Conservation (phyloP, 2,888 invertebrate genomes). For the Melanophora roralis region DNA sequence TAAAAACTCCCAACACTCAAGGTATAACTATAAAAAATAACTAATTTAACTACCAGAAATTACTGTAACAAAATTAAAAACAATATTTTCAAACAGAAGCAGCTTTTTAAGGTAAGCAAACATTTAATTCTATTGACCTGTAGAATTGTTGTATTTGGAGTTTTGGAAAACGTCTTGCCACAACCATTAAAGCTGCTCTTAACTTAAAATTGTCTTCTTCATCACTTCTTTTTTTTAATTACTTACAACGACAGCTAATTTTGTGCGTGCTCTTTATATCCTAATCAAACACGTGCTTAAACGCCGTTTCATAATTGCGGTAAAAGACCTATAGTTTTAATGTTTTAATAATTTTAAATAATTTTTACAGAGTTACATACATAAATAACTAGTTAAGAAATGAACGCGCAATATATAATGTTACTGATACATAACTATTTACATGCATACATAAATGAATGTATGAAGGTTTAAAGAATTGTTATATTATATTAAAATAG, state of each 20-base stretch:
- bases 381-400: slow-evolving; percentile 15
- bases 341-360: slow-evolving; percentile 28
- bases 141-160: background rate
- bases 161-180: background rate
- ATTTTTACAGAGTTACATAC: slow-evolving; percentile 27
- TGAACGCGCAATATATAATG: slow-evolving; percentile 29
- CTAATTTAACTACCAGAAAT: background rate
- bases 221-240: background rate
- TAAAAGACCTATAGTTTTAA: slow-evolving; percentile 39
- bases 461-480: slow-evolving; percentile 26
- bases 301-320: background rate
- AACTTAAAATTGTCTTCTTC: background rate
- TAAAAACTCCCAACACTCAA: slow-evolving; percentile 56
- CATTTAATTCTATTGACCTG: background rate
- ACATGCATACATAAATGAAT: background rate
- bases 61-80: slow-evolving; percentile 23
- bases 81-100: background rate
- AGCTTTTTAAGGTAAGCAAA: slow-evolving; percentile 37
- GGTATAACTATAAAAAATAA: background rate
- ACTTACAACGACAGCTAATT: slow-evolving; percentile 36
- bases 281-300: background rate
- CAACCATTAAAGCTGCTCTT: background rate
- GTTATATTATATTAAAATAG: slow-evolving; percentile 38
- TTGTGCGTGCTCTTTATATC: slow-evolving; percentile 7
- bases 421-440: slow-evolving; percentile 8